These are phyloP conservation scores for Canis aureus DNA, from an alignment of 2,113 vertebrate genomes.

Conservation along the genomic window DNA sequence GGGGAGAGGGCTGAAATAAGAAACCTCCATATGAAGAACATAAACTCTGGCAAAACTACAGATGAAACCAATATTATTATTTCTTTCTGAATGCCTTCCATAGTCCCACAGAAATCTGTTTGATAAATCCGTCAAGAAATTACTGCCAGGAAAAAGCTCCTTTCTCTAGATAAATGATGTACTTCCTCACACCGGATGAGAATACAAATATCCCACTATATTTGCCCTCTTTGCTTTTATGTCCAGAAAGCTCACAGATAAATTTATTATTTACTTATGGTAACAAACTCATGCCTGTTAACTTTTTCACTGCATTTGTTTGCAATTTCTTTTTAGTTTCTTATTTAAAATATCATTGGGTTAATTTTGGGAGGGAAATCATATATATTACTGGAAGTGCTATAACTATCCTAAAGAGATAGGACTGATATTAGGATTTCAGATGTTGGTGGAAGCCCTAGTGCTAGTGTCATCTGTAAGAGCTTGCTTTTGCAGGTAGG, in stretches of 20 bases:
- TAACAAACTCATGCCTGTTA: background rate
- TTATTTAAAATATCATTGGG: background rate
- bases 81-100: constrained; percentile 9
- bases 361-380: background rate
- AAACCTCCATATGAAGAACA: background rate
- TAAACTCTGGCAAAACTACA: background rate
- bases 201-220: background rate
- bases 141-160: background rate
- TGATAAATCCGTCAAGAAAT: background rate
- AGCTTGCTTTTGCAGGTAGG: background rate
- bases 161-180: background rate
- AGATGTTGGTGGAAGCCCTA: background rate
- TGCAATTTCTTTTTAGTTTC: background rate
- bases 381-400: background rate
- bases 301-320: background rate
- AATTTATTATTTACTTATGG: background rate
- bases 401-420: background rate
- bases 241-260: background rate
- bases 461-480: background rate
- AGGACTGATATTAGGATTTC: background rate
- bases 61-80: background rate
- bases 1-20: background rate
- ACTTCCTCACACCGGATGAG: background rate
- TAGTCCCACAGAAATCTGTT: background rate
- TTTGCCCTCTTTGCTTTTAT: background rate